These are phyloP conservation scores for Alauda arvensis DNA, from an alignment of 2,797 vertebrate species.

Conservation along the genomic window DNA sequence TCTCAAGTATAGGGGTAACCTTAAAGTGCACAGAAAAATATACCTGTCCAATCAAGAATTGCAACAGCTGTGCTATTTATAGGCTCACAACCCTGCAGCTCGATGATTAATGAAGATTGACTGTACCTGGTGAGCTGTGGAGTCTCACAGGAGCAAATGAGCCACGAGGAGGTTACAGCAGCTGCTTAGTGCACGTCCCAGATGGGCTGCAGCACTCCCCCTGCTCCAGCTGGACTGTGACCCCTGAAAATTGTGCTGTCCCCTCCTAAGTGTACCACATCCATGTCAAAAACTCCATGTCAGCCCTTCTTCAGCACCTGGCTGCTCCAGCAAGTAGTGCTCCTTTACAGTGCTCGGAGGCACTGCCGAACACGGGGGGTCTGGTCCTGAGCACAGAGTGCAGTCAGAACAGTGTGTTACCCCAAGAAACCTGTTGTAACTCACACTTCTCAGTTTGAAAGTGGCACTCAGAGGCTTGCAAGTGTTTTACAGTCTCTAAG, in stretches of 20 bases:
- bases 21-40: not conserved
- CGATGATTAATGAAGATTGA: constrained; percentile 5
- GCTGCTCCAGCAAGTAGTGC: not conserved
- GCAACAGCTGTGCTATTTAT: constrained; percentile 3
- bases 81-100: not conserved
- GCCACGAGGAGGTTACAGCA: not conserved
- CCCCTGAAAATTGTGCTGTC: not conserved
- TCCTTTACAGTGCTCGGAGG: not conserved
- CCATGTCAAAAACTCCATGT: fast-evolving
- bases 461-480: not conserved
- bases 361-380: not conserved
- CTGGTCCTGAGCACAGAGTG: fast-evolving
- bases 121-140: not conserved
- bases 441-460: not conserved
- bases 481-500: not conserved
- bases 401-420: not conserved
- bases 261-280: fast-evolving
- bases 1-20: not conserved
- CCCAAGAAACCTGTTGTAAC: fast-evolving
- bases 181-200: not conserved
- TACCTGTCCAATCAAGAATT: not conserved
- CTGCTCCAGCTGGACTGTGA: not conserved
- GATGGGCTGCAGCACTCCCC: not conserved
- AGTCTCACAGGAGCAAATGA: not conserved
- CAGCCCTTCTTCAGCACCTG: not conserved